Percentiles rank a stretch among this genome's conserved stretches.
Conservation (phyloP, 2,888 invertebrate genomes). For the Pristionchus mayeri region DNA sequence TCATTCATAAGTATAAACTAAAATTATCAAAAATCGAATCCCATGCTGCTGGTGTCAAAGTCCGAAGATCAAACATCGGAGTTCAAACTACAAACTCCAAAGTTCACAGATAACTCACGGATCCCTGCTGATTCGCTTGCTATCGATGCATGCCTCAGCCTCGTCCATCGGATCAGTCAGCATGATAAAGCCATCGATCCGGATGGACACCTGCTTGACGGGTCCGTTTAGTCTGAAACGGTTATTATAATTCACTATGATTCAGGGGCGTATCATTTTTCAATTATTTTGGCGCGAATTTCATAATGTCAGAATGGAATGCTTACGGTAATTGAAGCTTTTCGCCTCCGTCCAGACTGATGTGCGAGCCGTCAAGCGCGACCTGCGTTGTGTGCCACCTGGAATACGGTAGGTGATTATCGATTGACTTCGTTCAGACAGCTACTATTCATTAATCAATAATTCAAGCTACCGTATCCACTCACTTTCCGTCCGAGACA, state of each 20-base stretch:
- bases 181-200: constrained; percentile 36
- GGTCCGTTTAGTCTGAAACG: background rate
- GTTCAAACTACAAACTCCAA: background rate
- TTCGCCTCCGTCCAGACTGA: constrained; percentile 37
- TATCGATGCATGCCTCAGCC: background rate
- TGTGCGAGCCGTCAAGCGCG: constrained; percentile 38
- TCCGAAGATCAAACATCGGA: no score
- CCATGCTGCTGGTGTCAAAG: background rate
- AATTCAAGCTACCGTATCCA: background rate
- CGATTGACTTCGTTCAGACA: no score
- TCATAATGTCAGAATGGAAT: background rate
- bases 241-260: background rate
- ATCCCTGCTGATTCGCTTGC: constrained; percentile 7
- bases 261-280: background rate
- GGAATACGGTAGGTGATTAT: constrained; percentile 3
- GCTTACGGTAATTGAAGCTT: constrained; percentile 45
- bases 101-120: background rate
- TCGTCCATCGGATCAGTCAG: constrained; percentile 37
- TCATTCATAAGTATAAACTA: background rate
- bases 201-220: constrained; percentile 7
- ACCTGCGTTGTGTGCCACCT: constrained; percentile 49
- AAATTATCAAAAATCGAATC: background rate
- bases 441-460: background rate
- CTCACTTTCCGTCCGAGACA: constrained; percentile 46
- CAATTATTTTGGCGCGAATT: background rate